Evolutionary conservation across 2,113 vertebrate species (phyloP).

Genomic region (Prunella fulvescens): DNA sequence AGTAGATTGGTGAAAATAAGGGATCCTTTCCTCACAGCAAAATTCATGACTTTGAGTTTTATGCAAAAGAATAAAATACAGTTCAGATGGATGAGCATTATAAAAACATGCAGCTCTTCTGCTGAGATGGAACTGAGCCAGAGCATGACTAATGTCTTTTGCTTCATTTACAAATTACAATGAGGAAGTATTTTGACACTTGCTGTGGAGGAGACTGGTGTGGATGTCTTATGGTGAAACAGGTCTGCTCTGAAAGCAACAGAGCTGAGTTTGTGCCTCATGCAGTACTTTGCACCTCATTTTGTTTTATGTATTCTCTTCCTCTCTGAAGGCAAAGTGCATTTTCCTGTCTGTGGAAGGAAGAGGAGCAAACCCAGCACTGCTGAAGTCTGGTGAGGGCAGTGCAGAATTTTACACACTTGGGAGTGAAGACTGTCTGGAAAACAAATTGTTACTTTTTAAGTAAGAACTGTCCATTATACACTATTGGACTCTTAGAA

Average conservation of each 20-base stretch:
- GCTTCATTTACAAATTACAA: neutral
- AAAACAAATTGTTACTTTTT: neutral
- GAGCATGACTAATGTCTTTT: neutral
- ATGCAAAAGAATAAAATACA: neutral
- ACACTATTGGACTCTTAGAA: neutral
- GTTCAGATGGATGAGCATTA: neutral
- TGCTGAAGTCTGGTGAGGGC: neutral
- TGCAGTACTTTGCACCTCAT: neutral
- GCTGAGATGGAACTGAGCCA: neutral
- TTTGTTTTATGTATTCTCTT: neutral
- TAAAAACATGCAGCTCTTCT: neutral
- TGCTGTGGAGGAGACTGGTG: neutral
- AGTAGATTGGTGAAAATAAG: conserved; percentile 1
- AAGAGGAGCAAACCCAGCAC: neutral
- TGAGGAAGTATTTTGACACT: neutral
- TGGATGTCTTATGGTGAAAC: neutral
- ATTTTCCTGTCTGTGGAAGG: neutral
- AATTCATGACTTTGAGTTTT: neutral
- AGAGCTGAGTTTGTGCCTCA: neutral
- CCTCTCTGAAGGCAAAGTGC: neutral
- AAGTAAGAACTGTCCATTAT: neutral
- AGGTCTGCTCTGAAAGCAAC: neutral
- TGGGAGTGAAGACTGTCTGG: neutral
- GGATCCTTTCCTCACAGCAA: neutral
- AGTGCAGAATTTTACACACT: neutral